phyloP scores from a whole-genome alignment of 2,797 vertebrate genomes.

The Staurois parvus region DNA sequence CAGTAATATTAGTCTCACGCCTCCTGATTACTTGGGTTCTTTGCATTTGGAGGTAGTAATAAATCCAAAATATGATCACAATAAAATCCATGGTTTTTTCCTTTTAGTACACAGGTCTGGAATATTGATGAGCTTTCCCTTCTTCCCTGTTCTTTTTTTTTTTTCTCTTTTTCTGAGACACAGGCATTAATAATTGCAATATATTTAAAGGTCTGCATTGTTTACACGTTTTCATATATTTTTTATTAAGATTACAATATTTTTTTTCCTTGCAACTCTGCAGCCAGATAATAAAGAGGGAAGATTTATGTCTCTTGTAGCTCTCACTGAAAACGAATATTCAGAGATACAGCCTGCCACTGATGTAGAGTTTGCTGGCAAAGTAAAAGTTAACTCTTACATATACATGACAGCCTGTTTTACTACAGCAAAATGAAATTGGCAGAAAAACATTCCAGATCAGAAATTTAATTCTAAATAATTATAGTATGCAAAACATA shows the following conservation, averaged over 20 bases:
- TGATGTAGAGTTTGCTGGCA: not conserved
- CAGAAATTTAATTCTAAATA: not conserved
- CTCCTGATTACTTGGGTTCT: constrained; percentile 58
- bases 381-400: not conserved
- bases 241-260: constrained; percentile 25
- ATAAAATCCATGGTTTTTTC: constrained; percentile 57
- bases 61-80: constrained; percentile 63
- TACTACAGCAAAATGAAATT: not conserved
- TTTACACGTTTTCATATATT: constrained; percentile 13
- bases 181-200: constrained; percentile 35
- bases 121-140: constrained; percentile 51
- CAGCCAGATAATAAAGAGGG: not conserved
- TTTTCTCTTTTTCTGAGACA: not conserved
- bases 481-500: constrained; percentile 11
- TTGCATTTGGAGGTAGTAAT: constrained; percentile 53
- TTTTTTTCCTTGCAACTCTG: constrained; percentile 14
- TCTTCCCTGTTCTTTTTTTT: not conserved
- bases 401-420: not conserved
- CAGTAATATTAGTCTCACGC: constrained; percentile 61
- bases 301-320: constrained; percentile 25
- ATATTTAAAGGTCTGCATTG: constrained; percentile 14
- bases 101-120: constrained; percentile 44
- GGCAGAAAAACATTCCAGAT: not conserved
- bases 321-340: not conserved
- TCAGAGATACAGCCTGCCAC: constrained; percentile 4